A percentile compares a stretch with the other conserved stretches of the same genome.
These are phyloP conservation scores for Drosophila phalerata DNA, from an alignment of 2,888 invertebrate species.

Conservation along the genomic window DNA sequence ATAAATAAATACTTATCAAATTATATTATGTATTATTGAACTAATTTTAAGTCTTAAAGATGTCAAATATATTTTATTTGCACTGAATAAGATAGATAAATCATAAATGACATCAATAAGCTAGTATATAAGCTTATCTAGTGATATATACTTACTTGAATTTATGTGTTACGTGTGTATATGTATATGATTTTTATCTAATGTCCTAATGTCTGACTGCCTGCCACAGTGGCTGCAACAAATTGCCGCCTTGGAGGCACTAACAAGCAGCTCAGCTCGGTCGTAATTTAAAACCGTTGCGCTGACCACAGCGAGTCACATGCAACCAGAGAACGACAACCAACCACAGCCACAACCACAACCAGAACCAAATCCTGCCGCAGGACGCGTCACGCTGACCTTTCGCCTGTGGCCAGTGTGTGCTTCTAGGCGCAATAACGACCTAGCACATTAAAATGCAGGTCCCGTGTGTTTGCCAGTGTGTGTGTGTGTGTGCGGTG, in stretches of 20 bases:
- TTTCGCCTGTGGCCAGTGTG: slow-evolving; percentile 43
- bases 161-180: slow-evolving; percentile 16
- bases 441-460: slow-evolving; percentile 67
- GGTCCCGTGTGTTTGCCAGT: slow-evolving; percentile 11
- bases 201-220: slow-evolving; percentile 1
- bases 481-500: neutral
- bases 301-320: slow-evolving; percentile 59
- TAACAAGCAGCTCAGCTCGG: slow-evolving; percentile 43
- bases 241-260: slow-evolving; percentile 45
- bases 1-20: no score
- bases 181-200: slow-evolving; percentile 44
- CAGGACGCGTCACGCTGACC: slow-evolving; percentile 69
- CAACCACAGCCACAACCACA: slow-evolving; percentile 21
- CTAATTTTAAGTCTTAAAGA: no score
- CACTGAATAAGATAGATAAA: neutral
- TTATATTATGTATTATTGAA: no score
- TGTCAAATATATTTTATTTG: neutral
- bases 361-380: slow-evolving; percentile 37
- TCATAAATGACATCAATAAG: neutral
- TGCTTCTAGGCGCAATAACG: slow-evolving; percentile 44
- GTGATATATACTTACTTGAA: neutral
- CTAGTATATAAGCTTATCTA: neutral
- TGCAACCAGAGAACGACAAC: slow-evolving; percentile 32
- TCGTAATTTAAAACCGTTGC: slow-evolving; percentile 63
- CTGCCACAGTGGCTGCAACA: slow-evolving; percentile 26